Conservation (phyloP, 2,797 vertebrate species). For the Cyclopterus lumpus region DNA sequence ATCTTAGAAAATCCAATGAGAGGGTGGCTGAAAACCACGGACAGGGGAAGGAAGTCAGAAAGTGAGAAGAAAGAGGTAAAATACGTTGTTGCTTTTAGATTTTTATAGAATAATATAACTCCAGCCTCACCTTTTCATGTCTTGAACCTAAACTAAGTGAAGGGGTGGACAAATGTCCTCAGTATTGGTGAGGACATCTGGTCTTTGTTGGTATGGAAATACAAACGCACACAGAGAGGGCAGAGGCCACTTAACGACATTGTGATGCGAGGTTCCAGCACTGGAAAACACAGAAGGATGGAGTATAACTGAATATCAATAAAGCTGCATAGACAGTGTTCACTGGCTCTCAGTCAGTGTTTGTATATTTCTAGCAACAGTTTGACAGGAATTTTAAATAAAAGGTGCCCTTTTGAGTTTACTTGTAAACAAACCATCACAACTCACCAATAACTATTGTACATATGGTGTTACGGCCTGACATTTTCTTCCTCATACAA, state of each 20-base stretch:
- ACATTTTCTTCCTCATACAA: not conserved
- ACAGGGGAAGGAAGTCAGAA: not conserved
- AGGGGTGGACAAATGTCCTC: not conserved
- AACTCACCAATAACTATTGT: not conserved
- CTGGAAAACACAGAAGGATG: conserved; percentile 18
- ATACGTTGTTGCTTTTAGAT: not conserved
- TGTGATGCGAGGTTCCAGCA: conserved; percentile 45
- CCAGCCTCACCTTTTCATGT: not conserved
- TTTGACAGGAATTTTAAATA: not conserved
- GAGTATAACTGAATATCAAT: conserved; percentile 59
- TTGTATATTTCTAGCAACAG: not conserved
- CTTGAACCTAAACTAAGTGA: not conserved
- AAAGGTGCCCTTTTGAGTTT: not conserved
- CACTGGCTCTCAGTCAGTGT: conserved; percentile 35
- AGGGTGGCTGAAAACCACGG: not conserved
- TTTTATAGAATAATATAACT: not conserved
- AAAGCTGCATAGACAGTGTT: conserved; percentile 37
- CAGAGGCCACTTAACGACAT: conserved; percentile 41
- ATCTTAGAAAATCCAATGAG: not conserved
- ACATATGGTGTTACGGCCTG: not conserved
- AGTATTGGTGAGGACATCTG: conserved; percentile 31
- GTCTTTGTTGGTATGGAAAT: conserved; percentile 43
- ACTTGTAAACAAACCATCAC: not conserved
- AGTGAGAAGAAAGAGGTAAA: not conserved
- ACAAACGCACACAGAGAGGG: conserved; percentile 7